Percentiles rank a stretch among this genome's conserved stretches.
Evolutionary conservation across 2,797 vertebrate genomes (phyloP).

Genomic region (Xenops minutus): DNA sequence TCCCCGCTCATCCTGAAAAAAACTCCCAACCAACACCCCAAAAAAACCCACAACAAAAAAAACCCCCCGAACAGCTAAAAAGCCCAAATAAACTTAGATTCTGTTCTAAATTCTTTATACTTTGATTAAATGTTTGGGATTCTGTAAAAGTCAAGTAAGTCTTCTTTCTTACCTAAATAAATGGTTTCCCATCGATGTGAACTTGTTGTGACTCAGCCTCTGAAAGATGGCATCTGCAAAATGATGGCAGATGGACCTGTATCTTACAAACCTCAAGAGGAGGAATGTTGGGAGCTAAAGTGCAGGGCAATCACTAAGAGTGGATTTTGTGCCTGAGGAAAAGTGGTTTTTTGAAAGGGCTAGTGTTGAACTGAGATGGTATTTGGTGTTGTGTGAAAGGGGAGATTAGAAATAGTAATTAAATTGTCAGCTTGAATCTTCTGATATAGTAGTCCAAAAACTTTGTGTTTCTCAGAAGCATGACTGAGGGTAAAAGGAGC

Average conservation of each 20-base stretch:
- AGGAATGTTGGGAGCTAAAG: not conserved
- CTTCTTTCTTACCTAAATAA: not conserved
- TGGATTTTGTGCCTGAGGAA: not conserved
- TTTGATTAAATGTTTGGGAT: not conserved
- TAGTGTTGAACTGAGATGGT: not conserved
- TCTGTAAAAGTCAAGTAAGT: not conserved
- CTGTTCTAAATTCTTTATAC: not conserved
- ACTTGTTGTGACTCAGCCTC: not conserved
- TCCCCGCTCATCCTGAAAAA: not conserved
- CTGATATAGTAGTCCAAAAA: not conserved
- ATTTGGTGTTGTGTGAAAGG: not conserved
- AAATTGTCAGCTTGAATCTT: not conserved
- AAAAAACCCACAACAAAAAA: rapidly evolving
- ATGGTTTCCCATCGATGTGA: not conserved
- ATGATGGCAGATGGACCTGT: no score
- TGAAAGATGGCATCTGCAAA: not conserved
- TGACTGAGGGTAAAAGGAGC: not conserved
- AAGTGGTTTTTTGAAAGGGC: not conserved
- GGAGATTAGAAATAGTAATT: not conserved
- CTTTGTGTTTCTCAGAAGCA: not conserved
- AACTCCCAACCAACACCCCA: not conserved
- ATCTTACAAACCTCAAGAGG: rapidly evolving
- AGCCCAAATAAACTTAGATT: not conserved
- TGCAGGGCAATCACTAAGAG: not conserved
- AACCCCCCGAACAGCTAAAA: not conserved